Evolutionary conservation across 1,140 invertebrate genomes (phyloP).

Genomic region (Hestina assimilis): DNA sequence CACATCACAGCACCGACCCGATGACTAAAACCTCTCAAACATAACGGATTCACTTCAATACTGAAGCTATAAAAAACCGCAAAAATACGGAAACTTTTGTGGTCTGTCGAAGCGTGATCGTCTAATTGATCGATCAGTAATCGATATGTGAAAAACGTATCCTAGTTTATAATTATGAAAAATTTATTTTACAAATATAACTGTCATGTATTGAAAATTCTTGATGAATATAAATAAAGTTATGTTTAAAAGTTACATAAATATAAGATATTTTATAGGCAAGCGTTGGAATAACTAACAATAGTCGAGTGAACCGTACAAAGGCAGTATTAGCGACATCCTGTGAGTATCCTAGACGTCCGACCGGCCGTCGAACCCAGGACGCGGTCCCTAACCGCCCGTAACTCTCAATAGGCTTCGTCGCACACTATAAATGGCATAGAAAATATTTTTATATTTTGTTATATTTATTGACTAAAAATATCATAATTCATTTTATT

Average conservation of each 20-base stretch:
- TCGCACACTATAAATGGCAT: not conserved
- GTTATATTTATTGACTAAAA: too few relatives aligned
- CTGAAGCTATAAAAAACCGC: conserved; percentile 59
- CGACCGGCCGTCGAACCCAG: conserved; percentile 65
- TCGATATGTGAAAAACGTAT: conserved; percentile 1
- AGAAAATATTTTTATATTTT: too few relatives aligned
- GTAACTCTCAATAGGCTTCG: not conserved
- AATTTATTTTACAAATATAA: too few relatives aligned
- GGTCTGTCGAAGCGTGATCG: conserved; percentile 47
- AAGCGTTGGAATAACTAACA: conserved; percentile 5
- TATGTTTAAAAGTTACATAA: too few relatives aligned
- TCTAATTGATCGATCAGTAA: conserved; percentile 43
- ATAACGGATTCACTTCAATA: conserved; percentile 42
- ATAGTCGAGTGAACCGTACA: conserved; percentile 20
- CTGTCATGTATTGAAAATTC: too few relatives aligned
- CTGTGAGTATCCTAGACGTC: conserved; percentile 57
- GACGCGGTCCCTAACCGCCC: conserved; percentile 20
- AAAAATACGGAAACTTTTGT: conserved; percentile 52
- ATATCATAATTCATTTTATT: too few relatives aligned
- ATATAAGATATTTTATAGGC: not conserved
- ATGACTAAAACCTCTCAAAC: conserved; percentile 36
- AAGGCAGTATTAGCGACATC: conserved; percentile 52
- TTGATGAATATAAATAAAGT: too few relatives aligned
- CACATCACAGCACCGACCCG: conserved; percentile 18
- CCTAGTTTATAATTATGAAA: too few relatives aligned